phyloP scores from a whole-genome alignment of 1,140 invertebrate genomes.

The Acromyrmex echinatior region DNA sequence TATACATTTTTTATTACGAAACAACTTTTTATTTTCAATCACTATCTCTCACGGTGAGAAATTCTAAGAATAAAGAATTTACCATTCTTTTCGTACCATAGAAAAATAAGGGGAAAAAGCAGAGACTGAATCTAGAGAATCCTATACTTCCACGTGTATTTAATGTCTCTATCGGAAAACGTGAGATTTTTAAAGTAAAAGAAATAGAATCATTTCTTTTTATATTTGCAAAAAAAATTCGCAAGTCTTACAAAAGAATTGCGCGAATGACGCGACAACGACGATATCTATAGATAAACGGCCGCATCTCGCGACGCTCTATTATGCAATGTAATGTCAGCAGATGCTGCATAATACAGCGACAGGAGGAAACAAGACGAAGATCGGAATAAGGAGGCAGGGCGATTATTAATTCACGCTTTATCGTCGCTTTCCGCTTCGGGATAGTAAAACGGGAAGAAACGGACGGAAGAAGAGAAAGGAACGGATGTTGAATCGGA shows the following conservation, averaged over 20 bases:
- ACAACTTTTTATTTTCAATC: background rate
- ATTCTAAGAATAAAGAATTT: background rate
- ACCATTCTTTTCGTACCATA: background rate
- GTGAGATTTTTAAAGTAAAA: background rate
- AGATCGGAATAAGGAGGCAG: conserved; percentile 27
- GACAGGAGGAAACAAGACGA: conserved; percentile 44
- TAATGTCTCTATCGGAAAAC: conserved; percentile 27
- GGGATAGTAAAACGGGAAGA: conserved; percentile 37
- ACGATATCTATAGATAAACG: conserved; percentile 35
- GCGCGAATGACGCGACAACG: conserved; percentile 5
- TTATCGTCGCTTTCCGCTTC: conserved; percentile 56
- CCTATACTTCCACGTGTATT: background rate
- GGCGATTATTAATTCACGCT: conserved; percentile 60
- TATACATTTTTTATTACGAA: background rate
- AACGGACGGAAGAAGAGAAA: background rate
- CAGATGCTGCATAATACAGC: conserved; percentile 59
- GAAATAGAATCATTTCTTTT: conserved; percentile 26
- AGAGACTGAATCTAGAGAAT: background rate
- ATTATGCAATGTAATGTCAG: conserved; percentile 60
- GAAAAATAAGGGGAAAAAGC: background rate
- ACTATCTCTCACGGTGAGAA: background rate
- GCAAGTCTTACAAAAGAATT: conserved; percentile 46
- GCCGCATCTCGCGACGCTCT: conserved; percentile 33
- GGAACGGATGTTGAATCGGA: background rate
- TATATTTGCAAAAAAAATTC: conserved; percentile 30